These are phyloP conservation scores for Tiliacea citrago DNA, from an alignment of 2,888 invertebrate species.

Conservation along the genomic window DNA sequence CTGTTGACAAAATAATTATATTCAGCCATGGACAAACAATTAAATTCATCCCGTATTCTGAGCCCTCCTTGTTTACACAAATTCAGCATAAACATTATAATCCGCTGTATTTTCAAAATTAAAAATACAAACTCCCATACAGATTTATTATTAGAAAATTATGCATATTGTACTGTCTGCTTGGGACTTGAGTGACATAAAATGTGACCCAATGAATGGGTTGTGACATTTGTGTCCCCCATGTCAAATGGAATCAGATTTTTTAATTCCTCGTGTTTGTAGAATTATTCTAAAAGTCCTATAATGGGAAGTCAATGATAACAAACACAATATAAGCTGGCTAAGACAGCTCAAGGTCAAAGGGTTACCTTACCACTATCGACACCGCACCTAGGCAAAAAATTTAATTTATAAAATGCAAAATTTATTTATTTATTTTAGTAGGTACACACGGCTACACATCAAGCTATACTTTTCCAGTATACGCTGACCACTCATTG, in stretches of 20 bases:
- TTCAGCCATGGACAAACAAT: conserved; percentile 43
- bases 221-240: conserved; percentile 29
- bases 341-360: no score
- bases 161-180: conserved; percentile 62
- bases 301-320: background rate
- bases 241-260: conserved; percentile 17
- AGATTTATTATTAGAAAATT: conserved; percentile 63
- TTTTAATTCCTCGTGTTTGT: conserved; percentile 37
- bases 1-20: conserved; percentile 52
- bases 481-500: no score
- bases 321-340: no score
- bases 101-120: conserved; percentile 56
- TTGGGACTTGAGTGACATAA: conserved; percentile 55
- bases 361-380: no score
- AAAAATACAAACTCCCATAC: conserved; percentile 53
- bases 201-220: conserved; percentile 54
- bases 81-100: conserved; percentile 54
- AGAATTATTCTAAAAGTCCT: conserved; percentile 2
- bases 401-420: no score
- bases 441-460: no score
- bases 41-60: conserved; percentile 37
- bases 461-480: no score
- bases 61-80: conserved; percentile 39
- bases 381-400: no score
- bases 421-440: no score